Conservation (phyloP, 2,888 invertebrate species). For the Brachyptera putata region DNA sequence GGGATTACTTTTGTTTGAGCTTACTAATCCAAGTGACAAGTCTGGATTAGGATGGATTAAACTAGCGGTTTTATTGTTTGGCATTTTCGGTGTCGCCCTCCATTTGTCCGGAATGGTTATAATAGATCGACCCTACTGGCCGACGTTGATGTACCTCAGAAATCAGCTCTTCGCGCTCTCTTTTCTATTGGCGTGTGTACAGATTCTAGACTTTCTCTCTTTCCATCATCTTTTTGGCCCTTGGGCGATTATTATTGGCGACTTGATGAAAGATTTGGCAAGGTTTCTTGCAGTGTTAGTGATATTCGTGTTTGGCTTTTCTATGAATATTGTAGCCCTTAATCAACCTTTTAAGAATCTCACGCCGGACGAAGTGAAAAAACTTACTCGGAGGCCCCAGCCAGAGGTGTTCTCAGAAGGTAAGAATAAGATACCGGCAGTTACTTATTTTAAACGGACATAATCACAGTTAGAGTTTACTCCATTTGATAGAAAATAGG, state of each 20-base stretch:
- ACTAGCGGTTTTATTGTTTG: slow-evolving; percentile 77
- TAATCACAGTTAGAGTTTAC: no score
- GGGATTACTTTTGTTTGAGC: slow-evolving; percentile 89
- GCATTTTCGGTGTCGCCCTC: slow-evolving; percentile 84
- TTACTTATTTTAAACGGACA: background rate
- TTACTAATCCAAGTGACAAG: slow-evolving; percentile 97
- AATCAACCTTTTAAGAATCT: slow-evolving; percentile 88
- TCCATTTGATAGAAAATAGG: no score
- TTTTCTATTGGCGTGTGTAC: slow-evolving; percentile 93
- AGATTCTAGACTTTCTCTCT: slow-evolving; percentile 94
- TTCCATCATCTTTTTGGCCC: slow-evolving; percentile 99
- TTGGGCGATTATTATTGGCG: slow-evolving; percentile 99
- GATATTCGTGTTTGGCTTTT: slow-evolving; percentile 98
- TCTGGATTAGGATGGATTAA: slow-evolving; percentile 95
- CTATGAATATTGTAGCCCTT: slow-evolving; percentile 92
- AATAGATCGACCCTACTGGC: slow-evolving; percentile 65
- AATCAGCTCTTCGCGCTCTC: slow-evolving; percentile 97
- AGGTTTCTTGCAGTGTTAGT: slow-evolving; percentile 94
- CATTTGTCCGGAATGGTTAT: slow-evolving; percentile 77
- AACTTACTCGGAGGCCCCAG: background rate
- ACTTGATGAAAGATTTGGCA: slow-evolving; percentile 89
- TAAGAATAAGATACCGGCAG: background rate
- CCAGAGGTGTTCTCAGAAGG: background rate
- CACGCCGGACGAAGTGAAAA: slow-evolving; percentile 53
- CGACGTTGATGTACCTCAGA: slow-evolving; percentile 85